These are phyloP conservation scores for Hartigia nigra DNA, from an alignment of 2,888 invertebrate species.

Conservation along the genomic window DNA sequence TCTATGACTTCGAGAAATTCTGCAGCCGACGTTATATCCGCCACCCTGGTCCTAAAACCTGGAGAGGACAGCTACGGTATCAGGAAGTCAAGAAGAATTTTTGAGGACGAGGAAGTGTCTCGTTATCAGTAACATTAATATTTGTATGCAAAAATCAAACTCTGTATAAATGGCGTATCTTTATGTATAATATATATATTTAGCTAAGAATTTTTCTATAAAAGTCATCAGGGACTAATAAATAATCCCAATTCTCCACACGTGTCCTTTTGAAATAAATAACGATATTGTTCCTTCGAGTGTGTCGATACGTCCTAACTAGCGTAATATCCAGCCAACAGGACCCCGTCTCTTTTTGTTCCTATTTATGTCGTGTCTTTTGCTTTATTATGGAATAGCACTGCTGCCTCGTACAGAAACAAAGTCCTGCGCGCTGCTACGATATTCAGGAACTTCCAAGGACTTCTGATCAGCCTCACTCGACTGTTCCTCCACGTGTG, in stretches of 20 bases:
- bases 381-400: background rate
- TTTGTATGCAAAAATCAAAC: background rate
- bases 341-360: background rate
- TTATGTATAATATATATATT: background rate
- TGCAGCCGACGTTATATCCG: conserved; percentile 39
- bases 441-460: background rate
- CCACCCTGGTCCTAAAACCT: conserved; percentile 44
- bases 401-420: background rate
- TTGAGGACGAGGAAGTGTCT: background rate
- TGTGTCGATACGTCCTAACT: background rate
- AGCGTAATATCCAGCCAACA: background rate
- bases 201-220: background rate
- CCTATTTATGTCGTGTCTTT: background rate
- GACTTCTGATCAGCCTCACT: background rate
- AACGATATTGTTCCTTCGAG: conserved; percentile 4
- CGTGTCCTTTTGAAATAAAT: background rate
- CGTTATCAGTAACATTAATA: background rate
- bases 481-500: background rate
- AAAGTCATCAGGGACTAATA: background rate
- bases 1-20: conserved; percentile 22
- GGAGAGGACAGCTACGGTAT: conserved; percentile 42
- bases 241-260: background rate
- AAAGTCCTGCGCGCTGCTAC: background rate
- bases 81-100: conserved; percentile 18
- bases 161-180: background rate